Percentiles rank a stretch among this genome's conserved stretches.
These are phyloP conservation scores for Polia nebulosa DNA, from an alignment of 2,888 invertebrate genomes.

Conservation along the genomic window DNA sequence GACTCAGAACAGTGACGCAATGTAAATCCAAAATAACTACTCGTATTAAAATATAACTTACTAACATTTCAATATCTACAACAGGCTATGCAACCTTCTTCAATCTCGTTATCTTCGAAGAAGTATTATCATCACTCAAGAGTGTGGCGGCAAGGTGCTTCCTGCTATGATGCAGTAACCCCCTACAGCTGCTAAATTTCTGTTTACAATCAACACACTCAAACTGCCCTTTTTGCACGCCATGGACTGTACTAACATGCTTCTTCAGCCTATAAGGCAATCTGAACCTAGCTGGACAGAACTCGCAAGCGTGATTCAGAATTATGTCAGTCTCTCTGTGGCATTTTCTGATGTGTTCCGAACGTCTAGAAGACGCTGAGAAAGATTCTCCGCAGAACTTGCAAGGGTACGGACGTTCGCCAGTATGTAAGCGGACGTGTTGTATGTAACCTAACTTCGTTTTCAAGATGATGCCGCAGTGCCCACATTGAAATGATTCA, in stretches of 20 bases:
- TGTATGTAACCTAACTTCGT: constrained; percentile 81
- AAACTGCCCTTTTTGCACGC: constrained; percentile 65
- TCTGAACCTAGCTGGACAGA: constrained; percentile 81
- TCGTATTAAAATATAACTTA: constrained; percentile 3
- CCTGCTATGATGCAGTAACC: constrained; percentile 78
- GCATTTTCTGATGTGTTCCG: constrained; percentile 79
- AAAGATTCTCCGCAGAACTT: constrained; percentile 81
- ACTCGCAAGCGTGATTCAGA: constrained; percentile 77
- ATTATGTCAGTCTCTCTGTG: constrained; percentile 73
- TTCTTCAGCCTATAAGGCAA: constrained; percentile 78
- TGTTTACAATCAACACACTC: constrained; percentile 78
- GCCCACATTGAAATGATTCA: constrained; percentile 74
- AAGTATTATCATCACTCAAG: constrained; percentile 55
- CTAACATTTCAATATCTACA: not conserved
- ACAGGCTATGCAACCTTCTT: constrained; percentile 9
- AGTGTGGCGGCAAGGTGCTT: constrained; percentile 66
- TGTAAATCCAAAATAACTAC: not conserved
- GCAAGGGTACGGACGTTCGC: constrained; percentile 83
- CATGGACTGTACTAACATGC: constrained; percentile 77
- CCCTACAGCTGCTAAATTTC: constrained; percentile 78
- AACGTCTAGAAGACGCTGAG: constrained; percentile 83
- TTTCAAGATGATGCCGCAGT: constrained; percentile 78
- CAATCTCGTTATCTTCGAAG: constrained; percentile 17
- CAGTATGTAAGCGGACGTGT: constrained; percentile 84
- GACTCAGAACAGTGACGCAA: not conserved